Conservation (phyloP, 2,888 invertebrate genomes). For the Aleiodes alternator region DNA sequence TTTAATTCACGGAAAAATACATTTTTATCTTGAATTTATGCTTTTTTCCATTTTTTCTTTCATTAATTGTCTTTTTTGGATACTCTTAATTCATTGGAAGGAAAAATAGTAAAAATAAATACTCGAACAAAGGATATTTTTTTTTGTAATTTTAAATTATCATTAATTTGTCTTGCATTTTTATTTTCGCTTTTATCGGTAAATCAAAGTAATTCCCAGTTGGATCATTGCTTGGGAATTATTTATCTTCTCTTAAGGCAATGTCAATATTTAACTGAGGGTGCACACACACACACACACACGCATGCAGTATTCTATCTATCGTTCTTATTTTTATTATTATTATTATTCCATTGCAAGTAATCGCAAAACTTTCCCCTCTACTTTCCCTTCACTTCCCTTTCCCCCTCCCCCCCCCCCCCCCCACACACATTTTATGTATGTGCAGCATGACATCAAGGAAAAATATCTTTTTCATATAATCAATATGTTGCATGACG, state of each 20-base stretch:
- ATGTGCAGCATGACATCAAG: slow-evolving; percentile 22
- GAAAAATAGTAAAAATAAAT: no score
- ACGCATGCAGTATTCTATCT: slow-evolving; percentile 35
- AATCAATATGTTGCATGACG: slow-evolving; percentile 19
- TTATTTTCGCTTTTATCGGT: background rate
- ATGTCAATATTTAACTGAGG: slow-evolving; percentile 56
- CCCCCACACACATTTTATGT: slow-evolving; percentile 30
- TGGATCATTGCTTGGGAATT: slow-evolving; percentile 40
- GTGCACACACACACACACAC: slow-evolving; percentile 38
- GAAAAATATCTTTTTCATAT: slow-evolving; percentile 34
- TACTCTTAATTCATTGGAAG: no score
- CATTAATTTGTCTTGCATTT: background rate
- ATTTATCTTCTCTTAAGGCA: slow-evolving; percentile 57
- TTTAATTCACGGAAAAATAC: no score
- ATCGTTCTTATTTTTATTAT: background rate
- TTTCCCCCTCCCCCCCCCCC: no score
- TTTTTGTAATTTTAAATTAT: background rate
- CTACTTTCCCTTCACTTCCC: slow-evolving; percentile 11
- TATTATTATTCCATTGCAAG: slow-evolving; percentile 1
- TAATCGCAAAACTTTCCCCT: slow-evolving; percentile 40
- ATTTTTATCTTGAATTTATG: no score
- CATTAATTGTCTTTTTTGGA: no score
- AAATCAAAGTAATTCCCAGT: slow-evolving; percentile 27
- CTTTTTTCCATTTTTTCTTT: no score
- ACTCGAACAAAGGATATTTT: no score